A percentile compares a stretch with the other conserved stretches of the same genome.
Evolutionary conservation across 2,888 invertebrate species (phyloP).

Genomic region (Heliconius hortense): DNA sequence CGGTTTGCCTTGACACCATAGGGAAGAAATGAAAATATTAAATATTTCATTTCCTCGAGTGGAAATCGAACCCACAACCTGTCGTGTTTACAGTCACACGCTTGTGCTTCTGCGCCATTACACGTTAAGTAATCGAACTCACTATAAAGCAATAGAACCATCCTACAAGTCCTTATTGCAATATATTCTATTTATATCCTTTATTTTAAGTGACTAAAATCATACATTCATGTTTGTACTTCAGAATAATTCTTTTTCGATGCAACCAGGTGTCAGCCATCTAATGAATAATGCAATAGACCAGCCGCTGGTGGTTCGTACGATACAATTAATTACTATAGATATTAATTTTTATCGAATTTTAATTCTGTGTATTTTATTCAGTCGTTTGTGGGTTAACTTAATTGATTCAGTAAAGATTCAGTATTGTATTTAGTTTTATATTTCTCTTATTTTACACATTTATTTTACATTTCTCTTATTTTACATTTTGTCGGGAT

Average conservation of each 20-base stretch:
- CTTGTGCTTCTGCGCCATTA: no score
- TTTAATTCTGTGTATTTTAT: slow-evolving; percentile 11
- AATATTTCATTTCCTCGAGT: background rate
- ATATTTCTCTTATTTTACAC: no score
- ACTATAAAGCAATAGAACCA: background rate
- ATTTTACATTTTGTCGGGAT: no score
- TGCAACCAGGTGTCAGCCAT: slow-evolving; percentile 22
- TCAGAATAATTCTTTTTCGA: slow-evolving; percentile 26
- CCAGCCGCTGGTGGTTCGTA: slow-evolving; percentile 2
- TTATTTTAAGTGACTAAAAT: slow-evolving; percentile 16
- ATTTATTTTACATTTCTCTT: no score
- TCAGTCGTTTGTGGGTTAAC: background rate
- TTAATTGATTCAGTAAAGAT: background rate
- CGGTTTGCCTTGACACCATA: no score
- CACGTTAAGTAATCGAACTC: no score
- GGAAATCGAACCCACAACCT: background rate
- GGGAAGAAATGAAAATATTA: background rate
- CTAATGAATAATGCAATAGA: slow-evolving; percentile 29
- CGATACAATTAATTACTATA: slow-evolving; percentile 24
- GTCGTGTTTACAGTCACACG: no score
- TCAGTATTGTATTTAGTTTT: background rate
- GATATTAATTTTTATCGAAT: slow-evolving; percentile 19
- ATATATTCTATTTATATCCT: slow-evolving; percentile 6
- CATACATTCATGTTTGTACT: slow-evolving; percentile 14
- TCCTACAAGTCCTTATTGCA: background rate